These are phyloP conservation scores for Stegodyphus dumicola DNA, from an alignment of 1,140 invertebrate species.

Conservation along the genomic window DNA sequence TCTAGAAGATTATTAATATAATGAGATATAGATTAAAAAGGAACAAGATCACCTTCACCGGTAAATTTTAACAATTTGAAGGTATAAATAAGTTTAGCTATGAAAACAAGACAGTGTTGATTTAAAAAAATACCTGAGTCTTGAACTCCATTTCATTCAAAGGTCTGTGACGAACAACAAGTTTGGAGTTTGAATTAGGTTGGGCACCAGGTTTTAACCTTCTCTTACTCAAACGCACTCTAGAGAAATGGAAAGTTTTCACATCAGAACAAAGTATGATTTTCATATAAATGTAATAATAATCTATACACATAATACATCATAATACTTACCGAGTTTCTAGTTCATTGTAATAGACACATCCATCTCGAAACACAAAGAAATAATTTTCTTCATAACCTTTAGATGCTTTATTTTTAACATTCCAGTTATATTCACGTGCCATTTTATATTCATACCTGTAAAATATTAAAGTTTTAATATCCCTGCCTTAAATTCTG, in stretches of 20 bases:
- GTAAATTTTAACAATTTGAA: no score
- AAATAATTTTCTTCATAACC: slow-evolving; percentile 99
- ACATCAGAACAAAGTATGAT: neutral
- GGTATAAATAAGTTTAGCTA: no score
- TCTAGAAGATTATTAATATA: no score
- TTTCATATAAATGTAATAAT: no score
- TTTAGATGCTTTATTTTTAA: slow-evolving; percentile 97
- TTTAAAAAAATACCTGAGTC: slow-evolving; percentile 74
- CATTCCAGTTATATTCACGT: slow-evolving; percentile 97
- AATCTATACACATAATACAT: no score
- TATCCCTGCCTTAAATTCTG: neutral
- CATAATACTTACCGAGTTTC: slow-evolving; percentile 79
- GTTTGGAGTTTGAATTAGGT: slow-evolving; percentile 79
- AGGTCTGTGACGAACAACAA: slow-evolving; percentile 90
- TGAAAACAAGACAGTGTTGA: no score
- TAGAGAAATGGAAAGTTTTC: slow-evolving; percentile 63
- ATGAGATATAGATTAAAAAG: no score
- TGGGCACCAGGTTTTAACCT: slow-evolving; percentile 76
- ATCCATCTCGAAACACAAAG: slow-evolving; percentile 88
- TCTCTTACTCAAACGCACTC: slow-evolving; percentile 90
- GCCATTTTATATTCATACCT: slow-evolving; percentile 94
- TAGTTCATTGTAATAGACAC: slow-evolving; percentile 96
- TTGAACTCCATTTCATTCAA: slow-evolving; percentile 87
- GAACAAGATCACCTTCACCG: no score
- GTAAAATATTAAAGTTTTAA: slow-evolving; percentile 22